Evolutionary conservation across 1,140 invertebrate genomes (phyloP).

Genomic region (Neodiprion fabricii): DNA sequence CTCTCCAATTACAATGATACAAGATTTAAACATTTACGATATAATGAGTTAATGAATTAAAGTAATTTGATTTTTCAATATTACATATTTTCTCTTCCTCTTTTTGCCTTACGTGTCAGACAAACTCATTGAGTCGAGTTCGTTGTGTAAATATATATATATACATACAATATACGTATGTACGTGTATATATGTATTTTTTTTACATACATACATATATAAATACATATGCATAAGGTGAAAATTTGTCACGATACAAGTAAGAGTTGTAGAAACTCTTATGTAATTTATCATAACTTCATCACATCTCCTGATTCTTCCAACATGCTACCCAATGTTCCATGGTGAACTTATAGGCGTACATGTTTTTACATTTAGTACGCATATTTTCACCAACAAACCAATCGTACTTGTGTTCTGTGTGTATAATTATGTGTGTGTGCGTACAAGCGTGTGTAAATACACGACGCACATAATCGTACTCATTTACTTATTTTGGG

Average conservation of each 20-base stretch:
- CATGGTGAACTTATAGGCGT: background rate
- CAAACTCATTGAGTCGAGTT: background rate
- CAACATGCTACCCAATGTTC: background rate
- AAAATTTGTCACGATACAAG: slow-evolving; percentile 3
- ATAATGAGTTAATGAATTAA: slow-evolving; percentile 51
- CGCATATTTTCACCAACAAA: background rate
- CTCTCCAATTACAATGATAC: slow-evolving; percentile 53
- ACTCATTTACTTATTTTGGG: background rate
- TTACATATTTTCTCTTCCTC: slow-evolving; percentile 15
- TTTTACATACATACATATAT: slow-evolving; percentile 8
- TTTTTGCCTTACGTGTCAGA: background rate
- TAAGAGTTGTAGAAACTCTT: background rate
- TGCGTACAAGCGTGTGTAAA: background rate
- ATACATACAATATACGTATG: background rate
- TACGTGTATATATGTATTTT: background rate
- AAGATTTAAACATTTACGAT: slow-evolving; percentile 57
- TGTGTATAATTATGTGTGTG: background rate
- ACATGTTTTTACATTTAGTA: background rate
- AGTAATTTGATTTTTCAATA: slow-evolving; percentile 35
- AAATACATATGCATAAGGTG: background rate
- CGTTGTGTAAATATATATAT: background rate
- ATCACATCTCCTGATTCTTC: background rate
- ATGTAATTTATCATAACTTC: background rate
- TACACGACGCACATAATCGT: background rate
- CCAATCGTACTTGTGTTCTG: background rate